Evolutionary conservation across 35 echinoderm and acorn worm genomes (phyloP).

Genomic region (Apostichopus japonicus): DNA sequence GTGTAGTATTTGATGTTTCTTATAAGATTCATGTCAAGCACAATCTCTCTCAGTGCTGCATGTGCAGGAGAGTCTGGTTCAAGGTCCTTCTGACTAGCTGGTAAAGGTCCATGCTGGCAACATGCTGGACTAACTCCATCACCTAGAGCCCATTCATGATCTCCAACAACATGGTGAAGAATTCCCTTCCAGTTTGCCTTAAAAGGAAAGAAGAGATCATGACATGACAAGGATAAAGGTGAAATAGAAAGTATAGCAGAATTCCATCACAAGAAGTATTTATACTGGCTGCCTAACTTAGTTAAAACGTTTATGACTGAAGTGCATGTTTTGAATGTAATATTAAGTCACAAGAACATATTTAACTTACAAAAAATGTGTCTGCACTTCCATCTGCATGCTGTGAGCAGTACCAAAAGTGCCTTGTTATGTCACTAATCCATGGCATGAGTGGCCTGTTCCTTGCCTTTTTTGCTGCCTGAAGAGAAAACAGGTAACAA

Average conservation of each 20-base stretch:
- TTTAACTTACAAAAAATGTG: not conserved
- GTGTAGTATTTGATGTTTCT: not conserved
- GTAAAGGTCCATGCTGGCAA: not conserved
- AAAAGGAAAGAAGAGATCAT: not conserved
- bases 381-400: not conserved
- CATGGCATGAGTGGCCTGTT: constrained; percentile 25
- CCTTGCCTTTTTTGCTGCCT: constrained; percentile 10
- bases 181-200: not conserved
- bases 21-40: not conserved
- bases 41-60: not conserved
- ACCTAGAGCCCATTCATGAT: constrained; percentile 4
- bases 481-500: not conserved
- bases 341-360: too few relatives aligned
- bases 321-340: too few relatives aligned
- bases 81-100: not conserved
- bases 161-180: constrained; percentile 2
- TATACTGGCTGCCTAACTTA: too few relatives aligned
- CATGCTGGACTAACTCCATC: not conserved
- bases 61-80: not conserved
- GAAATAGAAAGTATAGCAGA: too few relatives aligned
- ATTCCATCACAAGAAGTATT: too few relatives aligned
- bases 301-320: too few relatives aligned
- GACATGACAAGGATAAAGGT: not conserved
- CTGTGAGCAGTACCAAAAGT: constrained; percentile 33
- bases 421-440: constrained; percentile 12